Conservation (phyloP, 1,140 invertebrate genomes). For the Brachystomella parvula region DNA sequence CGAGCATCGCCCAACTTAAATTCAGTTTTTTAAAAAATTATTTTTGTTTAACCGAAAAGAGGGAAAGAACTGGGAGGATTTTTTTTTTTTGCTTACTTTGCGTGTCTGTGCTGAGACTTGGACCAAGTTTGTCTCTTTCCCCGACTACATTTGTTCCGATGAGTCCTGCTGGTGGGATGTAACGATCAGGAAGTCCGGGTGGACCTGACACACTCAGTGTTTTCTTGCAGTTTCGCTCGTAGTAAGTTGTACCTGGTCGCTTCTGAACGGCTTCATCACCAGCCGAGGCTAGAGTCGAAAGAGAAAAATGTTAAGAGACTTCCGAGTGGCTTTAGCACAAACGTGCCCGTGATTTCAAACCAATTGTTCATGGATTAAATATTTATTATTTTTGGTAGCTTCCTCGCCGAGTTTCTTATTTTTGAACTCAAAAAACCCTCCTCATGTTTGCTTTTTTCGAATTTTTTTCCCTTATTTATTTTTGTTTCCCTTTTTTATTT, state of each 20-base stretch:
- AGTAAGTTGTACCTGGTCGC: slow-evolving; percentile 45
- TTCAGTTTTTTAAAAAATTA: background rate
- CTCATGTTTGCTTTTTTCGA: too few species aligned
- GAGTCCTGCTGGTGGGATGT: slow-evolving; percentile 4
- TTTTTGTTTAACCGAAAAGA: background rate
- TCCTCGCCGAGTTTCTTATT: too few species aligned
- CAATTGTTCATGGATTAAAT: too few species aligned
- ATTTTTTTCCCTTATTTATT: too few species aligned
- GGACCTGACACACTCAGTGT: slow-evolving; percentile 1
- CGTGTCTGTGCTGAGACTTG: slow-evolving; percentile 28
- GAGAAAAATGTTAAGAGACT: slow-evolving; percentile 6
- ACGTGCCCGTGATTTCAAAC: too few species aligned
- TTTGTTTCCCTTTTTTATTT: too few species aligned
- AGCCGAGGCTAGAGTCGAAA: slow-evolving; percentile 37
- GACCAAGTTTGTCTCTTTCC: slow-evolving; percentile 24
- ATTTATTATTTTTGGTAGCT: too few species aligned
- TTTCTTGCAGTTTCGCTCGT: slow-evolving; percentile 43
- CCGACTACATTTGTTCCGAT: slow-evolving; percentile 16
- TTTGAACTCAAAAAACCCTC: too few species aligned
- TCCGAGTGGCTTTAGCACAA: too few species aligned
- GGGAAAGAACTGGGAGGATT: background rate
- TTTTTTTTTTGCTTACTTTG: slow-evolving; percentile 25
- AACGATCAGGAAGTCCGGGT: slow-evolving; percentile 18
- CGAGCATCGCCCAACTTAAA: slow-evolving; percentile 37
- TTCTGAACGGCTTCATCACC: slow-evolving; percentile 42